Evolutionary conservation across 92 coral and sea anemone species (phyloP).

Genomic region (Phenganax marumi): DNA sequence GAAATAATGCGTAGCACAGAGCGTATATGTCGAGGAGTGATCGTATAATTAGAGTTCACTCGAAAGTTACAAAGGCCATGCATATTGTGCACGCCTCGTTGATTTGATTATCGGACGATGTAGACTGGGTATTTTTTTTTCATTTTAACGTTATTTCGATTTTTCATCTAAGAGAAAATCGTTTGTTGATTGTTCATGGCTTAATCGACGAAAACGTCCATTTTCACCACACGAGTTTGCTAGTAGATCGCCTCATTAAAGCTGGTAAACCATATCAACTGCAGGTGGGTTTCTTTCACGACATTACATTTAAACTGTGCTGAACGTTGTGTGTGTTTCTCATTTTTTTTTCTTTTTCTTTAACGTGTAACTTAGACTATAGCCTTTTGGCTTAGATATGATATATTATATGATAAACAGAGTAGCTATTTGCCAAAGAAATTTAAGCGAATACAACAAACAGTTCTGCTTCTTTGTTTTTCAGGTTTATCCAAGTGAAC

Average conservation of each 20-base stretch:
- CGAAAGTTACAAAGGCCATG: no score
- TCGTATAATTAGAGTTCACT: background rate
- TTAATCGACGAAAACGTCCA: conserved; percentile 97
- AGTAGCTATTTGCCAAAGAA: no score
- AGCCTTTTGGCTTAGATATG: no score
- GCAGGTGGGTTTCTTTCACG: conserved; percentile 55
- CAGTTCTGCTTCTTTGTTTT: background rate
- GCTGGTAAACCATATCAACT: conserved; percentile 96
- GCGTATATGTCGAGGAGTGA: background rate
- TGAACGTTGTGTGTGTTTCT: background rate
- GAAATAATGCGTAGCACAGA: background rate
- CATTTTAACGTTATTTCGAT: background rate
- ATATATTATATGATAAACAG: no score
- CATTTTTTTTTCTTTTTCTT: background rate
- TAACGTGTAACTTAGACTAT: background rate
- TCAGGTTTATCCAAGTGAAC: conserved; percentile 91
- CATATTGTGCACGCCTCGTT: no score
- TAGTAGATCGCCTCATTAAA: conserved; percentile 77
- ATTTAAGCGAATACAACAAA: background rate
- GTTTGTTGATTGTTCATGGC: conserved; percentile 94
- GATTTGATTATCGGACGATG: background rate
- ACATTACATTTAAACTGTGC: background rate
- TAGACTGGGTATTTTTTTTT: background rate
- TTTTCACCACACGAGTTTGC: conserved; percentile 89
- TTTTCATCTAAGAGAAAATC: conserved; percentile 68